phyloP scores from a whole-genome alignment of 2,888 invertebrate species.

The Parelbella ahira region DNA sequence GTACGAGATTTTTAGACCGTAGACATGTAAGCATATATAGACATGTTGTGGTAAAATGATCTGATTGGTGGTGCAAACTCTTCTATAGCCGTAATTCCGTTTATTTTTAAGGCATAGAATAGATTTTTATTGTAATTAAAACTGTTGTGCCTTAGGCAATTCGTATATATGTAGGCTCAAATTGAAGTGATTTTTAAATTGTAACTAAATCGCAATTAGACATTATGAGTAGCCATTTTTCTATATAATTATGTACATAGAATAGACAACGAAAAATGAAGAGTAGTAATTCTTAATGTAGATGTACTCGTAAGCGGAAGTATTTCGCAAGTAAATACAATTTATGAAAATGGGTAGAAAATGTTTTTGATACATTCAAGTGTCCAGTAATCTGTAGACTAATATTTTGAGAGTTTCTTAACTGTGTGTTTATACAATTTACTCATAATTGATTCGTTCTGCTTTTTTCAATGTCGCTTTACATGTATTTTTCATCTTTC shows the following conservation, averaged over 20 bases:
- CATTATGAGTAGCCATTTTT: conserved; percentile 17
- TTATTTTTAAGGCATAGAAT: conserved; percentile 63
- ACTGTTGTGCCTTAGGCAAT: conserved; percentile 61
- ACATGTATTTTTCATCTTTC: conserved; percentile 51
- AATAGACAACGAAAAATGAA: conserved; percentile 20
- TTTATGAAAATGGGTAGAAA: conserved; percentile 21
- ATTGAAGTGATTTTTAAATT: conserved; percentile 26
- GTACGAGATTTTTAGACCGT: conserved; percentile 38
- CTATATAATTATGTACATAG: conserved; percentile 18
- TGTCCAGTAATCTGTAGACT: conserved; percentile 52
- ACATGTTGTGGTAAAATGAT: conserved; percentile 55
- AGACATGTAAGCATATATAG: conserved; percentile 52
- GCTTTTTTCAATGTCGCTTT: conserved; percentile 72
- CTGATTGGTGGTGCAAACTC: conserved; percentile 79
- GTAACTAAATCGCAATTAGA: conserved; percentile 25
- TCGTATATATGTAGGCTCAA: conserved; percentile 33
- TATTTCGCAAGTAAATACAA: conserved; percentile 33
- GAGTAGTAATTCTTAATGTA: conserved; percentile 54
- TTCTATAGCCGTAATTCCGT: conserved; percentile 57
- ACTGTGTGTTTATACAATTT: conserved; percentile 42
- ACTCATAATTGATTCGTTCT: conserved; percentile 47
- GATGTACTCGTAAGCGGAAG: conserved; percentile 55
- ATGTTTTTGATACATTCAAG: conserved; percentile 36
- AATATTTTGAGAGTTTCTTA: conserved; percentile 38
- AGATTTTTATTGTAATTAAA: conserved; percentile 45